Evolutionary conservation across 2,888 invertebrate species (phyloP), one percentile per base, ranked within the genome.

Genomic region (Cephalotes varians): DNA sequence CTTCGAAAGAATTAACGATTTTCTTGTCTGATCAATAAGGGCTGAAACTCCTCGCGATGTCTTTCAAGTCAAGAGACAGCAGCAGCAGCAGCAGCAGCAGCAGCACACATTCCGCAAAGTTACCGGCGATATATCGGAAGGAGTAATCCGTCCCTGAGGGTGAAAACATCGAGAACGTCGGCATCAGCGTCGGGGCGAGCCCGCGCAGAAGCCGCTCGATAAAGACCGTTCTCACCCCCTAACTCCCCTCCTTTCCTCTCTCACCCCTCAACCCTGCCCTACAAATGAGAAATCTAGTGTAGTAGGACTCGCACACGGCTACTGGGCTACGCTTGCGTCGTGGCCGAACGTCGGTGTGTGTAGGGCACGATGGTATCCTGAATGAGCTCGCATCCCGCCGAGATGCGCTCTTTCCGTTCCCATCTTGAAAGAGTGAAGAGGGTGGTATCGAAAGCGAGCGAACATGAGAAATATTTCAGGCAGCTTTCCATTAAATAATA

Each of bases 201-300:
- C 79, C 73, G 89, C 92, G 92, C 93, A 92, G 83, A 87, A 92
- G 92, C 92, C 93, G 92, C 92, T 93, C 93, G 91, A 92, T 93
- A 93, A 91, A 91, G 85, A 84, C 82, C 88, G 85, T 86, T 88
- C 86, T 80, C 72, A 40, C 25, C 44, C 72, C 56, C 44, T 56
- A 54, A 31, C 15, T 51, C 21, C 51, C 25, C 40, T 40, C 9
- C 25, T 40, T 12, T 25, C 18, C 40, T n/a, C 64, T 12, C 34
- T 40, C 54, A 67, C 67, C 83, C 86, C 74, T 69, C 90, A 84
- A 89, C 90, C 86, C 87, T 87, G 88, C 64, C 85, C 86, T 80
- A 82, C 90, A 88, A 92, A 93, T 88, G 89, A 87, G 84, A 56
- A 85, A 87, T 83, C 88, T 87, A 80, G 82, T 84, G 69, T 85